These are phyloP conservation scores for Dione juno DNA, from an alignment of 2,888 invertebrate species.

Conservation along the genomic window DNA sequence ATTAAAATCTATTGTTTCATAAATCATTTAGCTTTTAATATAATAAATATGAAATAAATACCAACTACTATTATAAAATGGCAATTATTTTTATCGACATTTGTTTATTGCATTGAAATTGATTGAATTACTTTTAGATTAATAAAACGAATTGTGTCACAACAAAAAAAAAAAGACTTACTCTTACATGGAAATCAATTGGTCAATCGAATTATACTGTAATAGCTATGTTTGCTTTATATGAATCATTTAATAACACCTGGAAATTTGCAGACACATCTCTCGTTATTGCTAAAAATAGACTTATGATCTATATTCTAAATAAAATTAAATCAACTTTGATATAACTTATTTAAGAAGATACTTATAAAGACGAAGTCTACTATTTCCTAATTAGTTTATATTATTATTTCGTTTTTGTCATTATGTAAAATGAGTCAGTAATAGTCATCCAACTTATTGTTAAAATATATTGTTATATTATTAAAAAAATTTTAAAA, in stretches of 20 bases:
- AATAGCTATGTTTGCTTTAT: not conserved
- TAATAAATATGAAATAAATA: not conserved
- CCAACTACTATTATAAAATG: not conserved
- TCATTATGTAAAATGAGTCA: too few species aligned
- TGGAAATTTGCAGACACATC: not conserved
- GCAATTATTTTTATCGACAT: not conserved
- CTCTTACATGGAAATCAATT: constrained; percentile 39
- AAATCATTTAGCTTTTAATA: not conserved
- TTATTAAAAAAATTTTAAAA: not conserved
- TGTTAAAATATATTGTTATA: not conserved
- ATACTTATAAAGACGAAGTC: too few species aligned
- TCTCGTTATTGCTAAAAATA: not conserved
- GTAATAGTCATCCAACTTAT: too few species aligned
- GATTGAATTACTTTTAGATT: constrained; percentile 28
- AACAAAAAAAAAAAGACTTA: constrained; percentile 32
- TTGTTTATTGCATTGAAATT: constrained; percentile 3
- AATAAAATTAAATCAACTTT: too few species aligned
- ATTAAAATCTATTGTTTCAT: not conserved
- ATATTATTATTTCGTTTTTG: too few species aligned
- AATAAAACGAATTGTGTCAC: constrained; percentile 38
- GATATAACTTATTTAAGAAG: too few species aligned
- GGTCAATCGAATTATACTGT: constrained; percentile 42
- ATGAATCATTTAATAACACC: not conserved
- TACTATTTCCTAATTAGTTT: too few species aligned
- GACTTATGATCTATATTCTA: not conserved